Evolutionary conservation across 2,113 vertebrate genomes (phyloP), one percentile per base, ranked within the genome.

Genomic region (Pardalotus punctatus): DNA sequence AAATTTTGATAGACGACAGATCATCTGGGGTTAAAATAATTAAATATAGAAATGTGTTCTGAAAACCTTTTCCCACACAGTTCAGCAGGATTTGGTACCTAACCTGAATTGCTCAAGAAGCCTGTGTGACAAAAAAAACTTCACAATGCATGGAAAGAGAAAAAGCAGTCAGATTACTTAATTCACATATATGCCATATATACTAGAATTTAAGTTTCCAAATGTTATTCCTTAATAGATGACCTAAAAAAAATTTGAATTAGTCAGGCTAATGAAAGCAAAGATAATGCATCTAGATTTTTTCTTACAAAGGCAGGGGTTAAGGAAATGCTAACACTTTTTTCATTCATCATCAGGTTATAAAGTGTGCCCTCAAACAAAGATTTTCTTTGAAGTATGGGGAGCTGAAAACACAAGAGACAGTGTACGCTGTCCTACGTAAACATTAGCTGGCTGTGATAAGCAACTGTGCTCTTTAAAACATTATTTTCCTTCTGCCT

Each of bases 1-100:
- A 96, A 97, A 97, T 97, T 97, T 97, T 94, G 83, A 96, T 95
- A 97, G 96, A 95, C 88, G 79, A 77, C 87, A 97, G 96, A 89
- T 90, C 93, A 93, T 88, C 78, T 91, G 84, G 72, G 82, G 87
- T 96, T 97, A 95, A 97, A 97, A 96, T 95, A 96, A 94, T 97
- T 94, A 94, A 81, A 72, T 24, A 82, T 53, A 93, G 76, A 97
- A 96, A 92, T 94, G 58, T 91, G 58, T 96, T 97, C 86, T 88
- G 77, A 73, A 96, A 96, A 88, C 81, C 60, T 83, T 97, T 95
- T 88, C 84, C 67, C 81, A 93, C 81, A 88, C 43, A 96, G 84
- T 93, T 96, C 85, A 91, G 86, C 69, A 94, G 88, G 53, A 73
- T 92, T 90, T 14, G 72, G 66, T 90, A 94, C 21, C 28, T 66